These are phyloP conservation scores for Dicaeum eximium DNA, from an alignment of 2,113 vertebrate genomes.

Conservation along the genomic window DNA sequence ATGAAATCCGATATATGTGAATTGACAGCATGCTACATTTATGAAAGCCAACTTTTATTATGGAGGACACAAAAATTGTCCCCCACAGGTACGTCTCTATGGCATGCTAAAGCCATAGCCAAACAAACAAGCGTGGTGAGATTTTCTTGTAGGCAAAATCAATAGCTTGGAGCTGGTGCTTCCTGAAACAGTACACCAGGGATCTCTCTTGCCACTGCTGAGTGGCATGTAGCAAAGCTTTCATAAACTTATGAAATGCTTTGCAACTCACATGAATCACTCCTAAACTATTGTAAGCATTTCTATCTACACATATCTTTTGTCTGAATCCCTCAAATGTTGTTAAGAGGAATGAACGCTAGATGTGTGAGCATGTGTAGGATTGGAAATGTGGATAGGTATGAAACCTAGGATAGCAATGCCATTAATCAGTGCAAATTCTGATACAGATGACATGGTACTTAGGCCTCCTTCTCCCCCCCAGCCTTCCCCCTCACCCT, in stretches of 20 bases:
- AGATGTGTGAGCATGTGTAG: neutral
- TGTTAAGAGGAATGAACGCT: neutral
- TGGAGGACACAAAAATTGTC: neutral
- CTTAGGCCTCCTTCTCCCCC: neutral
- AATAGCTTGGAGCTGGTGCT: neutral
- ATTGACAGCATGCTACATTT: neutral
- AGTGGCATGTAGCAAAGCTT: neutral
- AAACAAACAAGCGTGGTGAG: neutral
- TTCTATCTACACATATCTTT: neutral
- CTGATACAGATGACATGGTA: neutral
- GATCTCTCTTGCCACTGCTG: neutral
- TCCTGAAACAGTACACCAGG: neutral
- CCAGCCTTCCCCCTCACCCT: too few species aligned
- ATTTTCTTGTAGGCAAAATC: neutral
- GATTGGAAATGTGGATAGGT: neutral
- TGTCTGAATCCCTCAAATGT: neutral
- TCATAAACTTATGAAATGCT: slow-evolving; percentile 5
- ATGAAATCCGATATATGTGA: neutral
- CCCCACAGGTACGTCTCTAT: neutral
- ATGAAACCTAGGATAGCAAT: neutral
- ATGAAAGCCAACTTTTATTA: neutral
- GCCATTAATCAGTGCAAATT: neutral
- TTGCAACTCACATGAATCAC: slow-evolving; percentile 10
- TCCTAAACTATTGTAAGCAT: slow-evolving; percentile 8
- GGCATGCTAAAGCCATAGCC: neutral